Evolutionary conservation across 2,113 vertebrate species (phyloP).

Genomic region (Burhinus bistriatus): DNA sequence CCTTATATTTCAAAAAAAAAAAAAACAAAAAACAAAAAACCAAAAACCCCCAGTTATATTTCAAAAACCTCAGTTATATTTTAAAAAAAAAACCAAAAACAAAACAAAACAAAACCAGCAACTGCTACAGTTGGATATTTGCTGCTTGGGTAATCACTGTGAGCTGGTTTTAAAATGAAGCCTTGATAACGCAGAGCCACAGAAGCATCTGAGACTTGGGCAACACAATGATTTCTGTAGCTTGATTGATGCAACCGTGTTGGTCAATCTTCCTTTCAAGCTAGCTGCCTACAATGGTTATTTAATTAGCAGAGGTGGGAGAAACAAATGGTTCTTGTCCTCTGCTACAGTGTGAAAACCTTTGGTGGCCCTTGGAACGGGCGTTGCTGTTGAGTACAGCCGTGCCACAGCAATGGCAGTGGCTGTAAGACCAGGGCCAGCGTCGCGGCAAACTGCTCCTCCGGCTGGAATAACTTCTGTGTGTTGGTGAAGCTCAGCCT

Average conservation of each 20-base stretch:
- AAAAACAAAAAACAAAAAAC: no score
- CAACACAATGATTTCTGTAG: background rate
- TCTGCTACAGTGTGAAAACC: background rate
- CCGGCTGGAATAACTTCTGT: background rate
- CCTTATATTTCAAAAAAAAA: background rate
- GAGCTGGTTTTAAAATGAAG: background rate
- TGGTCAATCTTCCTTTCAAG: constrained; percentile 7
- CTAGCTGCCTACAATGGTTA: background rate
- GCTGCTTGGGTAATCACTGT: background rate
- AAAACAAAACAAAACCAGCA: background rate
- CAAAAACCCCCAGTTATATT: no score
- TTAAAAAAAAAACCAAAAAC: background rate
- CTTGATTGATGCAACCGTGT: background rate
- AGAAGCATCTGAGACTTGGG: background rate
- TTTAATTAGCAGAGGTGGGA: background rate
- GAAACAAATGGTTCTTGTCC: background rate
- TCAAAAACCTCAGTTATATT: background rate
- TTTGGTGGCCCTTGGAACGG: background rate
- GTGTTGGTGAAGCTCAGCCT: background rate
- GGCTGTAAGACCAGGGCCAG: background rate
- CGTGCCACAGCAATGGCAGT: rapidly evolving
- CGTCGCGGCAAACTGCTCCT: background rate
- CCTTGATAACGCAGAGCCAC: background rate
- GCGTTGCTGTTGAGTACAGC: background rate
- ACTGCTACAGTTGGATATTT: background rate